These are phyloP conservation scores for Phalacrocorax pelagicus DNA, from an alignment of 2,113 vertebrate genomes.

Conservation along the genomic window DNA sequence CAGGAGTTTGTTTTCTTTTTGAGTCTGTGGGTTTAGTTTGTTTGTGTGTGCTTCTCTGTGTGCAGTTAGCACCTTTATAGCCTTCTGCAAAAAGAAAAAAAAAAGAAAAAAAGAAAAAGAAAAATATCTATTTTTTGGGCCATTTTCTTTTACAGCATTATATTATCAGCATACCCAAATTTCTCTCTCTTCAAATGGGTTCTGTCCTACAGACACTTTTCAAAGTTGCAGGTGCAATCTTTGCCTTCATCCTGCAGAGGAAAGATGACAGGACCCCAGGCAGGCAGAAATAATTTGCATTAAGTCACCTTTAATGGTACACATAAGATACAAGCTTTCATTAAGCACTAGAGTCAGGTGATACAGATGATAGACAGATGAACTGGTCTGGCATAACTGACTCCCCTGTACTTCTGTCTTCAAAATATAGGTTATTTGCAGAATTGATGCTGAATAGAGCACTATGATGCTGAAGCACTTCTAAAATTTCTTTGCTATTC, in stretches of 20 bases:
- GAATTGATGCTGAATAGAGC: not conserved
- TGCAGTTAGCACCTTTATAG: not conserved
- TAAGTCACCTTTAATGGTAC: not conserved
- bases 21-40: not conserved
- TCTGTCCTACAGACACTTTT: not conserved
- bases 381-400: not conserved
- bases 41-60: not conserved
- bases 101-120: not conserved
- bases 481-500: not conserved
- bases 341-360: not conserved
- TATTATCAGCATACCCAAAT: not conserved
- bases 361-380: not conserved
- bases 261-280: not conserved
- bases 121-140: not conserved
- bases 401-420: not conserved
- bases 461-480: not conserved
- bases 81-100: not conserved
- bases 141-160: not conserved
- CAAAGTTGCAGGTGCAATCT: not conserved
- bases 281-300: not conserved
- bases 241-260: not conserved
- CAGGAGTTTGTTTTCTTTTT: not conserved
- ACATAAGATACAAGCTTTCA: not conserved
- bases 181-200: not conserved
- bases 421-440: not conserved